These are phyloP conservation scores for Ceratoteleas bidentatus DNA, from an alignment of 1,140 invertebrate genomes.

Conservation along the genomic window DNA sequence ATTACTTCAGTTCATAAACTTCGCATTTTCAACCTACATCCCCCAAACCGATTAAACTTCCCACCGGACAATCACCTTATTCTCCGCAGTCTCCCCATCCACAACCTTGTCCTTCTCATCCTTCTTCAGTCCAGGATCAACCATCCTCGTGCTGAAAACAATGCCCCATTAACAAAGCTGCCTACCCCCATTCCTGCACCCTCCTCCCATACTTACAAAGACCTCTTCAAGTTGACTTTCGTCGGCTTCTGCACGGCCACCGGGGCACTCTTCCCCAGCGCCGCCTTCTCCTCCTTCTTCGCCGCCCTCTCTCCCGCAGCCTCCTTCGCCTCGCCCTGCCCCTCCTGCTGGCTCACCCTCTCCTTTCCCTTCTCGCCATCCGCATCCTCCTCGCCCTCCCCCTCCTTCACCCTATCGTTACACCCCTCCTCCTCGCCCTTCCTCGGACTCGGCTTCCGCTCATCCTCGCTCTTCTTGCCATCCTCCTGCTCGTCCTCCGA, in stretches of 20 bases:
- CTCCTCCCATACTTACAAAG: constrained; percentile 73
- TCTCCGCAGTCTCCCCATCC: constrained; percentile 22
- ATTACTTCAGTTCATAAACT: neutral
- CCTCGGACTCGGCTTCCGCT: constrained; percentile 34
- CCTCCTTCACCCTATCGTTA: constrained; percentile 24
- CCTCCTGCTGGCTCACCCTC: constrained; percentile 14
- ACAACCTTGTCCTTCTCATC: constrained; percentile 5
- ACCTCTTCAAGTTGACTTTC: constrained; percentile 78
- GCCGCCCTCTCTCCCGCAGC: constrained; percentile 4
- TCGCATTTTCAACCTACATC: too few relatives aligned
- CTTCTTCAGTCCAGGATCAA: constrained; percentile 13
- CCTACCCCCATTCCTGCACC: too few relatives aligned
- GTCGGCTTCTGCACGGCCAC: constrained; percentile 69
- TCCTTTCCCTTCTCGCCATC: constrained; percentile 45
- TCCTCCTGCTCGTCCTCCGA: constrained; percentile 72
- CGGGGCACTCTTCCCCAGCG: constrained; percentile 29
- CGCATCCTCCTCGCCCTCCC: constrained; percentile 31
- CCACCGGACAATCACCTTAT: constrained; percentile 23
- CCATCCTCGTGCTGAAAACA: constrained; percentile 19
- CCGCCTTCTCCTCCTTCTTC: constrained; percentile 11
- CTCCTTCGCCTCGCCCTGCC: neutral
- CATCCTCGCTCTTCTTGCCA: constrained; percentile 45
- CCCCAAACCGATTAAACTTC: too few relatives aligned
- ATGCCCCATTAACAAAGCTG: too few relatives aligned
- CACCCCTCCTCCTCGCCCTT: constrained; percentile 24